Conservation (phyloP, 1,140 invertebrate species). For the Drosophila setifemur region DNA sequence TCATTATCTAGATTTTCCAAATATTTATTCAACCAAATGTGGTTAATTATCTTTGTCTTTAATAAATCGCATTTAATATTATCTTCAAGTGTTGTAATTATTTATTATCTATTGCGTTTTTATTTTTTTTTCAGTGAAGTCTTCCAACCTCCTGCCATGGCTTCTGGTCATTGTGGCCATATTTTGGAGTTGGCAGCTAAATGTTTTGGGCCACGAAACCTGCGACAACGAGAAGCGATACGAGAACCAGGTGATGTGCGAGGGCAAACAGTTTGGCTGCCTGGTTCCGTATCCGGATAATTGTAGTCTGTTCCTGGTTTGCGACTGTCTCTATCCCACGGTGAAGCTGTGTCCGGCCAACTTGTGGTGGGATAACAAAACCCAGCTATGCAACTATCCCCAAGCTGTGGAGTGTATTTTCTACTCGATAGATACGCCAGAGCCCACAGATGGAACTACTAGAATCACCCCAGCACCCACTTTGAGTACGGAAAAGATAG, state of each 20-base stretch:
- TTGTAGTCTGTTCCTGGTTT: constrained; percentile 59
- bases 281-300: constrained; percentile 67
- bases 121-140: not conserved
- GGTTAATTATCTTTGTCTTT: too few species aligned
- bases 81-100: not conserved
- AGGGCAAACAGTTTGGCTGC: constrained; percentile 40
- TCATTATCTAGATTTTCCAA: too few species aligned
- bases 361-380: constrained; percentile 54
- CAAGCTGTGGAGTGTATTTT: constrained; percentile 41
- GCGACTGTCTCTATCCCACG: constrained; percentile 68
- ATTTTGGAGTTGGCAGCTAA: constrained; percentile 21
- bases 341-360: constrained; percentile 39
- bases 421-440: constrained; percentile 28
- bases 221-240: constrained; percentile 65
- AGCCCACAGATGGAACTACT: constrained; percentile 32
- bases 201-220: constrained; percentile 24
- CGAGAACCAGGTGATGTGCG: constrained; percentile 63
- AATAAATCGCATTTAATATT: too few species aligned
- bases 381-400: constrained; percentile 55
- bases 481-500: not conserved
- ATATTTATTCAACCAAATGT: too few species aligned
- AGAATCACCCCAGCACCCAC: not conserved
- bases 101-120: not conserved
- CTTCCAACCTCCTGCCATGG: constrained; percentile 9
- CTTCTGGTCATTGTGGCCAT: constrained; percentile 7